A percentile compares a stretch with the other conserved stretches of the same genome.
These are phyloP conservation scores for Schizotus pectinicornis DNA, from an alignment of 2,888 invertebrate genomes.

Conservation along the genomic window DNA sequence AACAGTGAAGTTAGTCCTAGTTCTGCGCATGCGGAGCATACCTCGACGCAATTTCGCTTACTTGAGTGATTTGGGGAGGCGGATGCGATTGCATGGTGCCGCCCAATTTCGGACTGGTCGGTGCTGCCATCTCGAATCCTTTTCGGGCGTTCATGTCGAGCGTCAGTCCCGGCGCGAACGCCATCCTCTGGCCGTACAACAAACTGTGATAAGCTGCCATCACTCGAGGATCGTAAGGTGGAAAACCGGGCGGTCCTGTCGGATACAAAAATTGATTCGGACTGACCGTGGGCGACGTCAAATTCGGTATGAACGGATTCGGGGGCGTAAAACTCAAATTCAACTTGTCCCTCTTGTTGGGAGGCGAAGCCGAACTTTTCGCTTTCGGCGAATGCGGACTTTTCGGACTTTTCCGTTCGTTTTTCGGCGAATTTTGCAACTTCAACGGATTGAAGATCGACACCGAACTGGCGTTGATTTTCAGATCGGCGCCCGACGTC, in stretches of 20 bases:
- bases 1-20: no score
- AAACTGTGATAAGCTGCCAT: conserved; percentile 55
- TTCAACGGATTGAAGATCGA: conserved; percentile 58
- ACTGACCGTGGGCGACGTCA: conserved; percentile 53
- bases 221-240: conserved; percentile 55
- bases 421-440: conserved; percentile 50
- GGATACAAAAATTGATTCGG: conserved; percentile 56
- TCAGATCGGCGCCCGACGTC: conserved; percentile 48
- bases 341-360: conserved; percentile 37
- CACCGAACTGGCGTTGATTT: conserved; percentile 58
- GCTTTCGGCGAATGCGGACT: conserved; percentile 54
- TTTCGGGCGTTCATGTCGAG: conserved; percentile 35
- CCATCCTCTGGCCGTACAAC: conserved; percentile 47
- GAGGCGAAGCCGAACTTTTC: conserved; percentile 24
- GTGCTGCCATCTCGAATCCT: conserved; percentile 8
- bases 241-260: conserved; percentile 47
- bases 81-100: conserved; percentile 14
- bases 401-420: conserved; percentile 51
- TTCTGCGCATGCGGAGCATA: neutral
- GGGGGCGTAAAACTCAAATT: conserved; percentile 56
- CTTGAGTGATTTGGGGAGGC: conserved; percentile 31
- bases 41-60: conserved; percentile 10
- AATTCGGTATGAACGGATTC: conserved; percentile 57
- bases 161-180: conserved; percentile 41
- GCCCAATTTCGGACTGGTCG: conserved; percentile 36